Conservation (phyloP, 2,113 vertebrate genomes). For the Nestor notabilis region DNA sequence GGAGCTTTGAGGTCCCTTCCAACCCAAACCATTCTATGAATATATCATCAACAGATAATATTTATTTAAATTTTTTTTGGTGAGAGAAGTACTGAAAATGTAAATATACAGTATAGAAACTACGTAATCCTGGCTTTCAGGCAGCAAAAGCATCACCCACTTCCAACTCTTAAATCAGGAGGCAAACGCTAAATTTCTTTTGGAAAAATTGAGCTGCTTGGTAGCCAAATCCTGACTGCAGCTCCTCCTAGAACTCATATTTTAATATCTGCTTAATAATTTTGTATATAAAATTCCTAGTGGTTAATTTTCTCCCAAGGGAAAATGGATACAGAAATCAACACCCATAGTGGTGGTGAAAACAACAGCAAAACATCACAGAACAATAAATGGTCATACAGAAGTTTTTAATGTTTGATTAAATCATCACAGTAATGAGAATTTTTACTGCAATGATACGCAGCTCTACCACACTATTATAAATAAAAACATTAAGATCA, state of each 20-base stretch:
- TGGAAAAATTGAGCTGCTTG: not conserved
- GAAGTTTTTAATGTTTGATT: constrained; percentile 84
- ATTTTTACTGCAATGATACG: constrained; percentile 86
- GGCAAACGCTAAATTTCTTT: not conserved
- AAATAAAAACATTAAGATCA: constrained; percentile 88
- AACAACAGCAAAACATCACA: not conserved
- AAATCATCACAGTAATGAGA: constrained; percentile 87
- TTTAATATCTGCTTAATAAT: not conserved
- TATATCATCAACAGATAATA: not conserved
- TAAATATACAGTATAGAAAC: not conserved
- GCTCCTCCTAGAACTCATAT: not conserved
- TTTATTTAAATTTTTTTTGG: no score
- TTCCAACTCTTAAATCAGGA: not conserved
- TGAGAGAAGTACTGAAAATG: not conserved
- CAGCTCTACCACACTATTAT: constrained; percentile 90
- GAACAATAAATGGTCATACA: constrained; percentile 69
- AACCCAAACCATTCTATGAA: not conserved
- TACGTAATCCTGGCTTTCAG: not conserved
- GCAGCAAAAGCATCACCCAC: not conserved
- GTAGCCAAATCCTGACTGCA: not conserved
- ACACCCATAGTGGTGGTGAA: not conserved
- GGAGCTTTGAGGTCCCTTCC: not conserved
- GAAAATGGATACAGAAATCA: not conserved
- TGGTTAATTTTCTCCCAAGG: not conserved
- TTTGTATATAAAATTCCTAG: not conserved